Evolutionary conservation across 2,888 invertebrate genomes (phyloP).

Genomic region (Tenthredo scrophulariae): DNA sequence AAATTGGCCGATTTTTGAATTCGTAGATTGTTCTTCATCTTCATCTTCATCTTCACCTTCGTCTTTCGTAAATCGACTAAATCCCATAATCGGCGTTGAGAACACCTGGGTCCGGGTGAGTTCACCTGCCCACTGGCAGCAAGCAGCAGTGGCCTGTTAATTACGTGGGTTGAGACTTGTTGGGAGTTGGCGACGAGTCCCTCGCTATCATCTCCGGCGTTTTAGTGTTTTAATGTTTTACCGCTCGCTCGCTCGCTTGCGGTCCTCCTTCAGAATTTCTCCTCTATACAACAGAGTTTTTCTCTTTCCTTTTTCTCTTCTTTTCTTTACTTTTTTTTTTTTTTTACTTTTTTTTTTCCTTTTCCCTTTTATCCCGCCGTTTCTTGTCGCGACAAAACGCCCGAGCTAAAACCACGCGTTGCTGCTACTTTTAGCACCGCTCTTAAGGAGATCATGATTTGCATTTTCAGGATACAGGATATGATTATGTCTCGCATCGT

Average conservation of each 20-base stretch:
- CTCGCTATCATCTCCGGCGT: slow-evolving; percentile 59
- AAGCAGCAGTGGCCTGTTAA: slow-evolving; percentile 67
- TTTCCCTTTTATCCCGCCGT: not conserved
- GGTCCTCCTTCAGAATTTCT: slow-evolving; percentile 1
- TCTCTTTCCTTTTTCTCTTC: not conserved
- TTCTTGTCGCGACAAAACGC: slow-evolving; percentile 31
- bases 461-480: slow-evolving; percentile 4
- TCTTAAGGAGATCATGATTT: slow-evolving; percentile 4
- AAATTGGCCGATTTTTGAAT: not conserved
- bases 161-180: slow-evolving; percentile 63
- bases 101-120: slow-evolving; percentile 57
- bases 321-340: not conserved
- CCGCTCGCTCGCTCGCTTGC: slow-evolving; percentile 23
- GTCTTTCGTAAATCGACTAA: not conserved
- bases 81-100: slow-evolving; percentile 54
- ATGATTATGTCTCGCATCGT: slow-evolving; percentile 4
- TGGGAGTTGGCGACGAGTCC: slow-evolving; percentile 59
- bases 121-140: slow-evolving; percentile 63
- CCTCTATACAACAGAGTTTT: not conserved
- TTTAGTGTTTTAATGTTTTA: slow-evolving; percentile 58
- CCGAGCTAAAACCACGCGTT: not conserved
- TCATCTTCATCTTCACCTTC: not conserved
- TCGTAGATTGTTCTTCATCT: not conserved
- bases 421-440: not conserved
- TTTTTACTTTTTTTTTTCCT: not conserved